phyloP scores from a whole-genome alignment of 2,888 invertebrate genomes.

The Calliphora vomitoria region DNA sequence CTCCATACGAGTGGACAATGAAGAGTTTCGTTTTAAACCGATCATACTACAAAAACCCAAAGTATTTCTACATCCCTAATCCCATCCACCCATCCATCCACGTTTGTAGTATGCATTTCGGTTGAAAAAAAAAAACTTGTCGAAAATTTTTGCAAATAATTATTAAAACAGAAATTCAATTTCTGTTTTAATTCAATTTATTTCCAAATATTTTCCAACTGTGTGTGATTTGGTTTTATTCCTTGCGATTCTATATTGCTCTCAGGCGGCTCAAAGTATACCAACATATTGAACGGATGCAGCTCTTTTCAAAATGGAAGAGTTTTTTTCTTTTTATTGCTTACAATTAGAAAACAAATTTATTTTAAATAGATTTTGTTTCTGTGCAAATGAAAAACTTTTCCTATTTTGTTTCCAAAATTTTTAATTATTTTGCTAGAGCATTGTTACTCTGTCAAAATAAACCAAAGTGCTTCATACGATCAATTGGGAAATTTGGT shows the following conservation, averaged over 20 bases:
- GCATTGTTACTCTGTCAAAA: not conserved
- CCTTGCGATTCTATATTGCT: not conserved
- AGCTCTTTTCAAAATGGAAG: constrained; percentile 57
- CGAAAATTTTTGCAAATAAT: constrained; percentile 50
- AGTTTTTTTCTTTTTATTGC: not conserved
- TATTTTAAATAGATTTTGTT: constrained; percentile 18
- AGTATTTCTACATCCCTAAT: constrained; percentile 45
- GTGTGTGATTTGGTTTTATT: constrained; percentile 71
- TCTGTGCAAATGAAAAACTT: not conserved
- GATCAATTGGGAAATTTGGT: constrained; percentile 73
- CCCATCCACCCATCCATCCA: too few relatives aligned
- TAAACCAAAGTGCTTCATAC: constrained; percentile 64
- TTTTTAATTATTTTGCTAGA: constrained; percentile 18
- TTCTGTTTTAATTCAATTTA: constrained; percentile 33
- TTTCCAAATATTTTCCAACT: constrained; percentile 50
- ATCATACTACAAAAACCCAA: constrained; percentile 72
- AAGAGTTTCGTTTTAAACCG: constrained; percentile 72
- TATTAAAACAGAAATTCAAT: constrained; percentile 42
- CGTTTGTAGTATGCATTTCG: constrained; percentile 36
- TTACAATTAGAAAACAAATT: not conserved
- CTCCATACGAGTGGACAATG: constrained; percentile 61
- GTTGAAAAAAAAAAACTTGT: constrained; percentile 33
- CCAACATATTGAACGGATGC: constrained; percentile 72
- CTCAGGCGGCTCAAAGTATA: constrained; percentile 68
- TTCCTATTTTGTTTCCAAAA: constrained; percentile 2